Base-by-base conservation (phyloP, 2,113 vertebrate species). In the Machaerirhynchus nigripectus region DNA sequence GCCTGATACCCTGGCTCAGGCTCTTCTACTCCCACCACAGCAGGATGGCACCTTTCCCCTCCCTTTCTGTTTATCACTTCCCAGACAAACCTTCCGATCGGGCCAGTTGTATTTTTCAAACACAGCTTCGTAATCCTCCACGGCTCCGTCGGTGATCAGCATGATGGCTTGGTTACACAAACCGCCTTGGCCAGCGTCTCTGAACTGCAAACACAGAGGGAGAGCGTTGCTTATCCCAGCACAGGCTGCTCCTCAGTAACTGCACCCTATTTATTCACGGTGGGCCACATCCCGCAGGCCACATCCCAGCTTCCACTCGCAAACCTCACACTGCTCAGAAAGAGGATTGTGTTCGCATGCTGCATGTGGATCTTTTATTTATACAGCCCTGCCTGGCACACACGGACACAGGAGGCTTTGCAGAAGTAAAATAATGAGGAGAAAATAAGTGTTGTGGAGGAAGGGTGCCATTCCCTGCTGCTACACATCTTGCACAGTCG, bases 111-210 rank as follows among this genome's bases (percentile, higher is more conserved):
- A 99, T 64, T 99, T 98, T 89, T 99, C 97, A 94, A 99, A 99
- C 83, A 99, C 99, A 1, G 98, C 97, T 95, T 99, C 97, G 1
- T 99, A 99, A 84, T 99, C 99, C 92, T 99, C 99, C 98, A 99
- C 99, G 0, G 99, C 99, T 30, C 99, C 99, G 0, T 99, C 99
- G 1, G 99, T 99, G 97, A 99, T 99, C 96, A 99, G 97, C 99
- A 99, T 99, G 98, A 99, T 99, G 60, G 98, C 99, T 95, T 99
- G 99, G 97, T 99, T 99, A 96, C 99, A 99, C 93, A 99, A 96
- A 71, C 99, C 99, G 73, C 99, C 99, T 96, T 98, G 98, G 52
- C 98, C 98, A 28, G 97, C 97, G 0, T 98, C 96, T 83, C 96
- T 98, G 97, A 98, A 98, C 98, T 98, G n/a, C n/a, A 77, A 73